phyloP scores from a whole-genome alignment of 2,888 invertebrate species.

The Cataglyphis altisquamis region DNA sequence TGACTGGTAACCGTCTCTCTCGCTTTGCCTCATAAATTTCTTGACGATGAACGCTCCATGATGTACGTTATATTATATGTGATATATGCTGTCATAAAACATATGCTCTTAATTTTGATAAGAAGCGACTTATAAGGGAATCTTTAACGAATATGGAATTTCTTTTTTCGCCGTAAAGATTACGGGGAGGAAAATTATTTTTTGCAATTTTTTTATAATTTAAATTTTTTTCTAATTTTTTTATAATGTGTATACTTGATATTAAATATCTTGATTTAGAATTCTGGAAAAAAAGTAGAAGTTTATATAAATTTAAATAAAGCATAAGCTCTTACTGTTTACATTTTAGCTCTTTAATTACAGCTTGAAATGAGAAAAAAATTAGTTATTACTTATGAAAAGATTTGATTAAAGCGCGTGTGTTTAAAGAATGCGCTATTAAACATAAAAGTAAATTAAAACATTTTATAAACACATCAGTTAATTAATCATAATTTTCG shows the following conservation, averaged over 20 bases:
- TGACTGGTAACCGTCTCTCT: conserved; percentile 62
- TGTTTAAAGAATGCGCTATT: neutral
- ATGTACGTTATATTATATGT: conserved; percentile 46
- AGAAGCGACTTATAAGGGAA: neutral
- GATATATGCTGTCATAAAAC: conserved; percentile 27
- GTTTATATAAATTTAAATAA: neutral
- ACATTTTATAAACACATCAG: neutral
- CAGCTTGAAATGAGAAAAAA: neutral
- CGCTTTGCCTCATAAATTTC: conserved; percentile 64
- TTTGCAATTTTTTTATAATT: neutral
- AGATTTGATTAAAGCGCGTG: neutral
- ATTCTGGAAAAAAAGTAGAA: neutral
- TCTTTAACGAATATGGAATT: neutral
- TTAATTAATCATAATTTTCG: conserved; percentile 1
- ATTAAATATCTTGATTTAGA: neutral
- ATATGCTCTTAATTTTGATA: neutral
- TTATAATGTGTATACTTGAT: no score
- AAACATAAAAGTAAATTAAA: neutral
- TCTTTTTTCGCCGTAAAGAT: neutral
- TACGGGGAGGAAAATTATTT: neutral
- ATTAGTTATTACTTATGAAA: neutral
- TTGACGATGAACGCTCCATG: conserved; percentile 36
- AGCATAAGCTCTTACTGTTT: neutral
- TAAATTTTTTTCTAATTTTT: neutral
- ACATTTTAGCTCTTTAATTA: neutral